Conservation (phyloP, 2,888 invertebrate species). For the Crioceris asparagi region DNA sequence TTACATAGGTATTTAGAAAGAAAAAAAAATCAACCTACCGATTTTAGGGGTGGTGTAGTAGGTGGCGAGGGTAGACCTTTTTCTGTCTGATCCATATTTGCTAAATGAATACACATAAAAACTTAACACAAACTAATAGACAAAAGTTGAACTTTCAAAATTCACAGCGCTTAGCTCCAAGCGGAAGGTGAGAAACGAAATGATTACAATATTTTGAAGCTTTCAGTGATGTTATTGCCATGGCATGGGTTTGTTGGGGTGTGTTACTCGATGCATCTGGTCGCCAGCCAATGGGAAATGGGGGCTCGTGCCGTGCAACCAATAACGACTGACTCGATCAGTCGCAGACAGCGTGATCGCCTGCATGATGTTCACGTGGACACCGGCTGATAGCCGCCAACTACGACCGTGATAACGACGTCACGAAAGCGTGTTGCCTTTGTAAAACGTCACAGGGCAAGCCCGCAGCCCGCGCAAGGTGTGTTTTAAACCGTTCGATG, state of each 20-base stretch:
- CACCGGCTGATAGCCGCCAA: slow-evolving; percentile 55
- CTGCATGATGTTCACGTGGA: slow-evolving; percentile 78
- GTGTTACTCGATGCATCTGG: slow-evolving; percentile 39
- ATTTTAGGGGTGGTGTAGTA: slow-evolving; percentile 58
- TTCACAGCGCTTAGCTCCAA: no score
- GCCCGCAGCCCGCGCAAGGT: no score
- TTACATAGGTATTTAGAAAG: no score
- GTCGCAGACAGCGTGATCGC: slow-evolving; percentile 65
- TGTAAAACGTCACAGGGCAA: no score
- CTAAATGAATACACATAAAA: neutral
- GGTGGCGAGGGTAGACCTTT: slow-evolving; percentile 51
- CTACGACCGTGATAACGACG: slow-evolving; percentile 54
- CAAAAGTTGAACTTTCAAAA: no score
- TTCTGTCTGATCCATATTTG: slow-evolving; percentile 9
- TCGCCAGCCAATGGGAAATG: slow-evolving; percentile 42
- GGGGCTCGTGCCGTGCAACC: slow-evolving; percentile 40
- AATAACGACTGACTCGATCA: slow-evolving; percentile 52
- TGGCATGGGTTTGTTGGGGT: slow-evolving; percentile 39
- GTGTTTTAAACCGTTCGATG: no score
- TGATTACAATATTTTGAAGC: slow-evolving; percentile 23
- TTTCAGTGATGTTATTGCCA: slow-evolving; percentile 32
- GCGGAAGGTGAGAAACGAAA: neutral
- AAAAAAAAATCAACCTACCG: slow-evolving; percentile 28
- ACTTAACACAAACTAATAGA: no score
- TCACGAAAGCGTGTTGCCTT: slow-evolving; percentile 42